Conservation (phyloP, 2,888 invertebrate species). For the Biston betularia region DNA sequence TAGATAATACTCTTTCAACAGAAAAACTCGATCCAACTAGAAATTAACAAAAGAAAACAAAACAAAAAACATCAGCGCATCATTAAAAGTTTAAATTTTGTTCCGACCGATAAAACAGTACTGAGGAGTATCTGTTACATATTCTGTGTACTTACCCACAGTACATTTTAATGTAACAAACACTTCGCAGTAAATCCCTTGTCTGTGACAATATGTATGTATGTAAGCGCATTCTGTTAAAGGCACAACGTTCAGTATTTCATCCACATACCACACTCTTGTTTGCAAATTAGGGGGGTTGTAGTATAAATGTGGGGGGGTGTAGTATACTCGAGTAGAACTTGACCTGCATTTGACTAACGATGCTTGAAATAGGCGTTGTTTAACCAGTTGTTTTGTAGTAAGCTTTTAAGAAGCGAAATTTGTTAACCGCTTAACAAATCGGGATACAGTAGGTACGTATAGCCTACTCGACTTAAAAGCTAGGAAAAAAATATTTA, state of each 20-base stretch:
- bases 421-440: too few species aligned
- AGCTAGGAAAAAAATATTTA: too few species aligned
- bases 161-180: background rate
- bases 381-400: background rate
- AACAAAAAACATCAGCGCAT: background rate
- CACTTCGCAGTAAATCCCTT: background rate
- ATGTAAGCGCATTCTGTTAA: slow-evolving; percentile 11
- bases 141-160: background rate
- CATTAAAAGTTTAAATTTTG: too few species aligned
- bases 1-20: too few species aligned
- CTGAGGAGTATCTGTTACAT: background rate
- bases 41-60: background rate
- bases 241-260: slow-evolving; percentile 17
- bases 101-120: background rate
- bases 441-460: too few species aligned
- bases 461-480: too few species aligned
- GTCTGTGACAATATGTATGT: background rate
- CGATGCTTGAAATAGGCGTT: slow-evolving; percentile 8
- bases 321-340: slow-evolving; percentile 29
- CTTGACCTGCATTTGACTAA: slow-evolving; percentile 43
- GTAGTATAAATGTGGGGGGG: slow-evolving; percentile 22
- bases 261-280: slow-evolving; percentile 25
- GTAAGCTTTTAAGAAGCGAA: too few species aligned
- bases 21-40: too few species aligned
- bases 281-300: slow-evolving; percentile 29